Evolutionary conservation across 2,888 invertebrate genomes (phyloP).

Genomic region (Torymus tubicola): DNA sequence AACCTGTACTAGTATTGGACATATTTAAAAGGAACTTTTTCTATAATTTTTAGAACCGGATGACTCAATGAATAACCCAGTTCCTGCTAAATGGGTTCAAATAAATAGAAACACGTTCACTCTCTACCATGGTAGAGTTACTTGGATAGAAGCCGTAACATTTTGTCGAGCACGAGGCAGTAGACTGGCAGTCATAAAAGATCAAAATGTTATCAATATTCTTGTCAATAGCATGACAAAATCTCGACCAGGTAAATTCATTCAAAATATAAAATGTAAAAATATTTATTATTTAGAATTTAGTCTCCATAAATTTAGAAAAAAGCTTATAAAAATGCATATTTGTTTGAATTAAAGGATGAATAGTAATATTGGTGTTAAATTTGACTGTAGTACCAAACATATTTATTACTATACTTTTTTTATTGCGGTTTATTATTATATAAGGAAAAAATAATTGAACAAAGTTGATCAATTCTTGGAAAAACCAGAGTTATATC

Average conservation of each 20-base stretch:
- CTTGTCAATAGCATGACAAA: constrained; percentile 63
- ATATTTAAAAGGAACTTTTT: neutral
- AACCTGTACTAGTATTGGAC: neutral
- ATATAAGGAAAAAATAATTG: no score
- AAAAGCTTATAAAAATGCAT: no score
- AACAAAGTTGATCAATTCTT: no score
- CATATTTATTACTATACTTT: no score
- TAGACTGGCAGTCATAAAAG: constrained; percentile 77
- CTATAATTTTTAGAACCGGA: constrained; percentile 54
- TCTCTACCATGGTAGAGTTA: constrained; percentile 76
- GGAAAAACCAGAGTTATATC: no score
- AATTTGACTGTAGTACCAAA: no score
- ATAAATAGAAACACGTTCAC: constrained; percentile 73
- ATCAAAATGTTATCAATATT: constrained; percentile 73
- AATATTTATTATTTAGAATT: no score
- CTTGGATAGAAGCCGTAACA: constrained; percentile 78
- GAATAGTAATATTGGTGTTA: no score
- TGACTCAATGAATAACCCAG: constrained; percentile 58
- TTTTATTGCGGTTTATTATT: no score
- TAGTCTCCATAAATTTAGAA: no score
- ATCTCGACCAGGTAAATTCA: constrained; percentile 61
- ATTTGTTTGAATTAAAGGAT: no score
- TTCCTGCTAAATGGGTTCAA: constrained; percentile 55
- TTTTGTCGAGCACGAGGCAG: constrained; percentile 77
- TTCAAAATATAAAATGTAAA: neutral